Base-by-base conservation (phyloP, 1,140 invertebrate genomes). In the Caenorhabditis elegans region DNA sequence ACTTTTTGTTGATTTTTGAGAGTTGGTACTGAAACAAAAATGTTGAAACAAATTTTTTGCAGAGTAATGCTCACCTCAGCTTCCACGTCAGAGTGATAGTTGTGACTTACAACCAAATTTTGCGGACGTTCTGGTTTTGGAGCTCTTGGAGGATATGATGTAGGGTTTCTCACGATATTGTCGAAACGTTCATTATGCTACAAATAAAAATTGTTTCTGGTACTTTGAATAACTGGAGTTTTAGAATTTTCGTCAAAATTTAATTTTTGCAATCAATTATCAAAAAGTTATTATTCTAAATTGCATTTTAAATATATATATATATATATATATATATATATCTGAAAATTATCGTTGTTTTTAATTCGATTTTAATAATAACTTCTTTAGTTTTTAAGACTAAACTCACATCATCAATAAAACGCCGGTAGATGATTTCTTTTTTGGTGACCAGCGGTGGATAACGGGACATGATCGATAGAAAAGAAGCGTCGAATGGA, bases 1-100 rank as follows among this genome's bases (percentile, higher is more conserved):
- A 70, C 60, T 70, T 70, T 70, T 70, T 70, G 60, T 36, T 70
- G 60, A 70, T 70, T 70, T 70, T 70, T 39, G 60, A 70, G 34
- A 70, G 60, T 70, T 70, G 60, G 34, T 34, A 70, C 60, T 70
- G n/a, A 70, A 70, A 5, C n/a, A n/a, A 43, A 39, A 43, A 22
- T 39, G 17, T 10, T 60, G 36, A n/a, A 43, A 15, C 8, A 17
- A 34, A 34, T 13, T 5, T 8, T 43, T 15, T 8, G 39, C 15
- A 8, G 39, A 43, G 13, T 22, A 24, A 43, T 39, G 10, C 60
- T 22, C 22, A 70, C 60, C 34, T 70, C 60, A 34, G 34, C 22
- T 70, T 70, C 60, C 6, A 70, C 13, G n/a, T 70, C 60, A 70
- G 17, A 8, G 34, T 39, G 31, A 15, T 70, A 70, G 60, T 36